Evolutionary conservation across 2,113 vertebrate species (phyloP).

Genomic region (Lepidothrix coronata): DNA sequence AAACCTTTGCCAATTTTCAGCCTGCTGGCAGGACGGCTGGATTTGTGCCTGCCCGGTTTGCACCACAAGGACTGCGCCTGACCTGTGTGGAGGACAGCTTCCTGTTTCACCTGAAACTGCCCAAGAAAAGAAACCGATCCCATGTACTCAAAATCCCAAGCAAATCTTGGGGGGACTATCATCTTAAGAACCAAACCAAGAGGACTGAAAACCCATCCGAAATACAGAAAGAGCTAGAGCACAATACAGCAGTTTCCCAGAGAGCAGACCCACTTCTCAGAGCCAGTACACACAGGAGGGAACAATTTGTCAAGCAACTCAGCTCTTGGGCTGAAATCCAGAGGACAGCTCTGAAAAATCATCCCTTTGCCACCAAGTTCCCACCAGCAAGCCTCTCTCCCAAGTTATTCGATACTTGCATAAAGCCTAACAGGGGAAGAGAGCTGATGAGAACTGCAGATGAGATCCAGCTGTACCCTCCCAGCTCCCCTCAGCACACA

Average conservation of each 20-base stretch:
- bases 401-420: neutral
- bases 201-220: neutral
- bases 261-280: neutral
- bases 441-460: neutral
- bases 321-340: slow-evolving; percentile 23
- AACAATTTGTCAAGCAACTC: slow-evolving; percentile 23
- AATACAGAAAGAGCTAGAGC: neutral
- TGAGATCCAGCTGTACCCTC: slow-evolving; percentile 15
- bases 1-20: neutral
- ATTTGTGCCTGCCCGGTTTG: neutral
- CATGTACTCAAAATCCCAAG: neutral
- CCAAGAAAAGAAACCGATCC: neutral
- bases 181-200: neutral
- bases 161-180: neutral
- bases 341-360: slow-evolving; percentile 18
- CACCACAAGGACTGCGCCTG: neutral
- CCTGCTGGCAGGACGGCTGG: neutral
- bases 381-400: slow-evolving; percentile 4
- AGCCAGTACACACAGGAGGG: neutral
- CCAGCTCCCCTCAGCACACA: neutral
- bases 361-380: neutral
- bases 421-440: neutral
- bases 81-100: neutral
- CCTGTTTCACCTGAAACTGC: neutral
- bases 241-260: slow-evolving; percentile 9